These are phyloP conservation scores for Pteria penguin DNA, from an alignment of 2,888 invertebrate genomes.

Conservation along the genomic window DNA sequence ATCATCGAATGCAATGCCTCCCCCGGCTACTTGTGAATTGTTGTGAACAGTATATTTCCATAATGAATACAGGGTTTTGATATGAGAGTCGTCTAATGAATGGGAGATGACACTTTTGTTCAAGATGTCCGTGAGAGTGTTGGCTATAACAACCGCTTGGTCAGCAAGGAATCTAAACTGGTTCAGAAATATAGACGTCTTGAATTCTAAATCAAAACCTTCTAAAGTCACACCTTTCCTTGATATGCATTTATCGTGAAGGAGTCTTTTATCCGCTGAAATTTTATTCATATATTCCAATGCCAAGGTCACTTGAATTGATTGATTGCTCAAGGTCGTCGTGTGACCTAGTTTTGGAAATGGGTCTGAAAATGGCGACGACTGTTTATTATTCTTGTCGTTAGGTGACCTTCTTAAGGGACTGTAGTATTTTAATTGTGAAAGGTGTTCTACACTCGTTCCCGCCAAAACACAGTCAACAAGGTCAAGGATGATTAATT, in stretches of 20 bases:
- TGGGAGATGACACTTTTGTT: conserved; percentile 37
- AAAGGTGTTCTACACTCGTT: background rate
- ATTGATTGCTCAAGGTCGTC: background rate
- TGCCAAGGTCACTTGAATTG: background rate
- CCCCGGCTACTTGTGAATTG: conserved; percentile 59
- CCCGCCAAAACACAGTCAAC: background rate
- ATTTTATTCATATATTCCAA: background rate
- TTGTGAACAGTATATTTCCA: conserved; percentile 60
- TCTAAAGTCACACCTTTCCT: background rate
- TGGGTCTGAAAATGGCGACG: no score
- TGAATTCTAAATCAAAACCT: background rate
- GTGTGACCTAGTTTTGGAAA: background rate
- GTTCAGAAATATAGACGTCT: background rate
- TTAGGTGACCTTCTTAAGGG: no score
- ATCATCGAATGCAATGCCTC: conserved; percentile 65
- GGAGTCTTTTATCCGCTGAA: background rate
- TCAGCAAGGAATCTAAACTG: conserved; percentile 28
- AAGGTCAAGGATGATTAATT: background rate
- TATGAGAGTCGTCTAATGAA: conserved; percentile 39
- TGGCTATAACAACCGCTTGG: conserved; percentile 57
- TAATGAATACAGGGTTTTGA: conserved; percentile 52
- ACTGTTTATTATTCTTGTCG: no score
- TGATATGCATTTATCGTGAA: background rate
- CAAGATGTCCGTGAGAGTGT: conserved; percentile 55
- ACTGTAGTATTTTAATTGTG: no score